Base-by-base conservation (phyloP, 2,113 vertebrate genomes). In the Hippocampus mohnikei region DNA sequence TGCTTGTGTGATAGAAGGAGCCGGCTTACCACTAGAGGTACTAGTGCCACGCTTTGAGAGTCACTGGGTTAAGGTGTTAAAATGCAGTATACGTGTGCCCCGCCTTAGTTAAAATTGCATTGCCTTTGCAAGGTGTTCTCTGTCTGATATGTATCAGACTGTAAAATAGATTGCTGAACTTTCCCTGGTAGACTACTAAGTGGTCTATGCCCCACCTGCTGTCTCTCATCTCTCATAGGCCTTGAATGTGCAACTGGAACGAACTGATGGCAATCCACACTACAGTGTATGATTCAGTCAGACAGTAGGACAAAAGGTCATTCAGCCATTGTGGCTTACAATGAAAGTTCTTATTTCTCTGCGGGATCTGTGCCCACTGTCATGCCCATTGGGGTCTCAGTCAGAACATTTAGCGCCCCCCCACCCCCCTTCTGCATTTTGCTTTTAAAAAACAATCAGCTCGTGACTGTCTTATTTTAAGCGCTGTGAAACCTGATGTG, bases 401-500 rank as follows among this genome's bases (percentile, higher is more conserved):
- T 62, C 60, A n/a, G 29, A 58, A 61, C 37, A 42, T 63, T 63
- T 41, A 21, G 37, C 11, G 3, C 10, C 0, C 29, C 60, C 18
- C 37, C 60, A 37, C 5, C 33, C 33, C 5, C 2, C 29, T 33
- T 40, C 60, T 62, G 60, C 18, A 12, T 62, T 62, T 62, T 41
- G 33, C 9, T 41, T 62, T 41, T 8, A 41, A 21, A 40, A 21
- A 62, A 62, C 37, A 63, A n/a, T n/a, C 37, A 13, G n/a, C 61
- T 63, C 3, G 37, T 63, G 61, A 63, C 61, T 42, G 37, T 11
- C 23, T 41, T 63, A 63, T 63, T 63, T 63, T 42, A 41, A 63
- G 40, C 37, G 2, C 37, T 42, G 10, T 63, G 37, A 63, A 63
- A 63, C 37, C 11, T 63, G 40, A 63, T 42, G 37, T 42, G 37